phyloP scores from a whole-genome alignment of 2,797 vertebrate species.

The Pachyuromys duprasi region DNA sequence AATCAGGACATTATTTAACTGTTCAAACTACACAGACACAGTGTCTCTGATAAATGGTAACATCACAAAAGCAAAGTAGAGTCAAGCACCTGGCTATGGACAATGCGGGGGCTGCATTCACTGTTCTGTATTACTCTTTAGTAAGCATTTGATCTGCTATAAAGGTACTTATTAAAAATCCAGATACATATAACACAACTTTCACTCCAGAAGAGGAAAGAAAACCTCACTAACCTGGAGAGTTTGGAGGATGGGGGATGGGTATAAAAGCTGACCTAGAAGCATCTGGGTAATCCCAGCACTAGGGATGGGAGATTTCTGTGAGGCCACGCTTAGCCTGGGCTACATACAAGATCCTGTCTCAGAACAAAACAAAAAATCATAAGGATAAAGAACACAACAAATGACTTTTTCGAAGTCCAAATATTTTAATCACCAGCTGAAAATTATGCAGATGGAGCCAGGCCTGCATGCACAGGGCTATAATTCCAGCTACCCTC shows the following conservation, averaged over 20 bases:
- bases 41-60: slow-evolving; percentile 3
- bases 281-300: neutral
- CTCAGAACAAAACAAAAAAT: neutral
- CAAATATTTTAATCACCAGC: neutral
- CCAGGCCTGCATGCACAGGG: neutral
- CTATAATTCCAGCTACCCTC: neutral
- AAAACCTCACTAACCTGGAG: neutral
- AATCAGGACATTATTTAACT: neutral
- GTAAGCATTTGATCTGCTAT: neutral
- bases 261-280: neutral
- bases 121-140: neutral
- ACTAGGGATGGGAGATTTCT: neutral
- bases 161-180: neutral
- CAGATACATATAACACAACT: neutral
- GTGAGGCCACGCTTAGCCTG: neutral
- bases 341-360: neutral
- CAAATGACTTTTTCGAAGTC: neutral
- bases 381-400: neutral
- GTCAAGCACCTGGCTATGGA: neutral
- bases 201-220: neutral
- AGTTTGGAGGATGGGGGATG: neutral
- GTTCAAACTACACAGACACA: neutral
- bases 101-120: neutral
- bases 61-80: neutral
- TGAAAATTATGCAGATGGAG: neutral